Percentiles rank a stretch among this genome's conserved stretches.
These are phyloP conservation scores for Melanchra persicariae DNA, from an alignment of 2,888 invertebrate genomes.

Conservation along the genomic window DNA sequence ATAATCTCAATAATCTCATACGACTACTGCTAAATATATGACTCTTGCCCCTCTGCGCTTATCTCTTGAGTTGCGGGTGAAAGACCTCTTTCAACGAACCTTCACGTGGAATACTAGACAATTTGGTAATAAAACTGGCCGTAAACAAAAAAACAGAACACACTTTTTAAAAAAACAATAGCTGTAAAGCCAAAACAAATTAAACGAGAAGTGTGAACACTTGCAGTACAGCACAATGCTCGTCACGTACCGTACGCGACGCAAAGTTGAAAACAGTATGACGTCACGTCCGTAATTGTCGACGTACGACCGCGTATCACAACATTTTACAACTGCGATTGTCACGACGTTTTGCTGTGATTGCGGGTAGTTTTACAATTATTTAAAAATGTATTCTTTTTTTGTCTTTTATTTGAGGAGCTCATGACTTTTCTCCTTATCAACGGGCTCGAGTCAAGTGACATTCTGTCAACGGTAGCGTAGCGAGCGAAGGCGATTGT, in stretches of 20 bases:
- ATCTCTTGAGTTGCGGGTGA: too few relatives aligned
- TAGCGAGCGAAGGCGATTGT: too few relatives aligned
- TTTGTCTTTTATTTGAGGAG: too few relatives aligned
- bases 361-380: not conserved
- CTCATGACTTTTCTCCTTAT: too few relatives aligned
- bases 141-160: not conserved
- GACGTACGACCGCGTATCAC: slow-evolving; percentile 45
- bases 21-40: too few relatives aligned
- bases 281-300: slow-evolving; percentile 62
- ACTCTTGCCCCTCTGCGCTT: too few relatives aligned
- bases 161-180: not conserved
- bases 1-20: too few relatives aligned
- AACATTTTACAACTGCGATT: slow-evolving; percentile 35
- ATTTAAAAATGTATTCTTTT: not conserved
- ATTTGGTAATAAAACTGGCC: too few relatives aligned
- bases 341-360: slow-evolving; percentile 12
- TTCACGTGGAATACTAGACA: too few relatives aligned
- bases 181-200: slow-evolving; percentile 32
- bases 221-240: slow-evolving; percentile 43
- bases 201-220: slow-evolving; percentile 38
- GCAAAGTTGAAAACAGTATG: slow-evolving; percentile 52
- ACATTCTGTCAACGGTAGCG: too few relatives aligned
- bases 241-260: slow-evolving; percentile 44
- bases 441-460: too few relatives aligned
- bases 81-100: too few relatives aligned